Percentiles rank a stretch among this genome's conserved stretches.
Evolutionary conservation across 2,113 vertebrate species (phyloP).

Genomic region (Paedocypris sp.): DNA sequence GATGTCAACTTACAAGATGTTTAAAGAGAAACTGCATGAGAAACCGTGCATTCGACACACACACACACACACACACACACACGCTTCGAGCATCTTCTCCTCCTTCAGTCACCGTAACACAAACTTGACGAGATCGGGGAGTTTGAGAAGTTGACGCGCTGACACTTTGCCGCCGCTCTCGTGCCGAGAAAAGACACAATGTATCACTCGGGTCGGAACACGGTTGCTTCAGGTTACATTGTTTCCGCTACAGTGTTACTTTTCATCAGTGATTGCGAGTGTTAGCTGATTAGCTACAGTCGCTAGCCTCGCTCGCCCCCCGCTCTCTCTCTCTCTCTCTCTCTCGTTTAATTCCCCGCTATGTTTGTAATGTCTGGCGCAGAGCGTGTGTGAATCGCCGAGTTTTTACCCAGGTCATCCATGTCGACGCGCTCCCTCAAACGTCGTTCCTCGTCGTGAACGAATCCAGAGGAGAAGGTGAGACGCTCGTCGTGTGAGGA

Average conservation of each 20-base stretch:
- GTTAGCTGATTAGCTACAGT: constrained; percentile 9
- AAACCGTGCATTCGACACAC: too few relatives aligned
- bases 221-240: too few relatives aligned
- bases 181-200: neutral
- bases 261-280: neutral
- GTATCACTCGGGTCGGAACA: too few relatives aligned
- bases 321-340: constrained; percentile 11
- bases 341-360: constrained; percentile 36
- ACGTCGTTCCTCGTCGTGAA: neutral
- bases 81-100: too few relatives aligned
- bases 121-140: too few relatives aligned
- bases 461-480: neutral
- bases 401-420: constrained; percentile 62
- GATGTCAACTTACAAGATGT: too few relatives aligned
- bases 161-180: too few relatives aligned
- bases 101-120: too few relatives aligned
- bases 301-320: too few relatives aligned
- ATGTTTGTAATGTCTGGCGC: constrained; percentile 8
- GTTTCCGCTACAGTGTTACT: neutral
- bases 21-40: too few relatives aligned
- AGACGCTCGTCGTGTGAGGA: neutral
- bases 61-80: too few relatives aligned
- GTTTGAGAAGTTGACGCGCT: too few relatives aligned
- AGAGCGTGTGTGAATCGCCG: neutral
- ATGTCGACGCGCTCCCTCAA: constrained; percentile 36